A percentile compares a stretch with the other conserved stretches of the same genome.
phyloP scores from a whole-genome alignment of 2,113 vertebrate genomes.

The Rissa tridactyla region DNA sequence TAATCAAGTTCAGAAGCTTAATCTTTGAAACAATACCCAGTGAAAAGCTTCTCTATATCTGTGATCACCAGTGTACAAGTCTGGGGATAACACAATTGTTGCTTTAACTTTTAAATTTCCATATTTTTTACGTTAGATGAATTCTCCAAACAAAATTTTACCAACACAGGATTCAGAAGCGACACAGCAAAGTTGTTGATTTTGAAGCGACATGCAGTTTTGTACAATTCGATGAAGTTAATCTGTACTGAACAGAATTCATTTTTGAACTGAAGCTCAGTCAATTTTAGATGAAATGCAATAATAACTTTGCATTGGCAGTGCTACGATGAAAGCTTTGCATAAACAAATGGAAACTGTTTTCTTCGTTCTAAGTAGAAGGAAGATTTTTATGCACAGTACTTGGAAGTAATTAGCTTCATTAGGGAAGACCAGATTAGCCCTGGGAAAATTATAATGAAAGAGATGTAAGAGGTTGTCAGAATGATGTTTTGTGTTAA shows the following conservation, averaged over 20 bases:
- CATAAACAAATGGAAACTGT: background rate
- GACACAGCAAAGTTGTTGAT: background rate
- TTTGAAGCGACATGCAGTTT: background rate
- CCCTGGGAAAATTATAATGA: background rate
- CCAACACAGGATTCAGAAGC: background rate
- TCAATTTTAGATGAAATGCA: background rate
- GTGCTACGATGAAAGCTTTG: background rate
- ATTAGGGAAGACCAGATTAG: background rate
- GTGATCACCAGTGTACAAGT: background rate
- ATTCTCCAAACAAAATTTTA: background rate
- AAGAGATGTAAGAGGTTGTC: background rate
- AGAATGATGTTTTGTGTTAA: background rate
- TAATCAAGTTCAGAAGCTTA: background rate
- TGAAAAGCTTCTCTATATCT: background rate
- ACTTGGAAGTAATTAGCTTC: background rate
- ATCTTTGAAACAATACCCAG: background rate
- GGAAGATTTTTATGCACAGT: background rate
- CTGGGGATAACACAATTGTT: background rate
- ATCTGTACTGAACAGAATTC: background rate
- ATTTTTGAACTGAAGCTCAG: background rate
- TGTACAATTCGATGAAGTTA: background rate
- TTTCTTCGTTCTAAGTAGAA: background rate
- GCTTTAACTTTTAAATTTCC: background rate
- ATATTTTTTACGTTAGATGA: background rate
- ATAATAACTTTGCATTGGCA: background rate